A percentile compares a stretch with the other conserved stretches of the same genome.
These are phyloP conservation scores for Oceanodroma tethys DNA, from an alignment of 2,113 vertebrate genomes.

Conservation along the genomic window DNA sequence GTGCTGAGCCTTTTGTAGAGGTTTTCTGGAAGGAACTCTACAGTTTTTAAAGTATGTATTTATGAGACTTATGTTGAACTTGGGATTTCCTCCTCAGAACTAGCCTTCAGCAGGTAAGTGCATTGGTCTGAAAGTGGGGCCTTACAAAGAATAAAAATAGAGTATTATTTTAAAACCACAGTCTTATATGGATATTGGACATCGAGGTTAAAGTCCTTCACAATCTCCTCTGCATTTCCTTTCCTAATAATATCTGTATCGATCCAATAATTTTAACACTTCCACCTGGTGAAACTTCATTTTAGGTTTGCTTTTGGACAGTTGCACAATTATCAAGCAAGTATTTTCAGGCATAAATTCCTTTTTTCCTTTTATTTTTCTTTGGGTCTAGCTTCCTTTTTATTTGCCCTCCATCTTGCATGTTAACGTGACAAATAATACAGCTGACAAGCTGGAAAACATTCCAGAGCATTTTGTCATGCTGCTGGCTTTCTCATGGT, in stretches of 20 bases:
- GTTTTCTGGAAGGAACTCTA: neutral
- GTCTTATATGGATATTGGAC: neutral
- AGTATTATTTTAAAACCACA: neutral
- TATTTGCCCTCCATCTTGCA: neutral
- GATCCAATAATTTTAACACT: neutral
- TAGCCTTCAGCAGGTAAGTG: neutral
- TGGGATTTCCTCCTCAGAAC: neutral
- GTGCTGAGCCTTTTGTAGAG: neutral
- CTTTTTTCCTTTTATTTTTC: neutral
- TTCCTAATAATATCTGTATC: neutral
- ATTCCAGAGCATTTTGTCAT: neutral
- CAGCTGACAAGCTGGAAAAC: neutral
- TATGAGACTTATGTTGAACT: neutral
- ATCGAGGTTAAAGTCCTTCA: neutral
- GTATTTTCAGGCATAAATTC: neutral
- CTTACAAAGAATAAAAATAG: neutral
- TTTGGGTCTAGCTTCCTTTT: neutral
- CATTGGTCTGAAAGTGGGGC: neutral
- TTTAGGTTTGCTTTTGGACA: neutral
- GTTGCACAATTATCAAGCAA: neutral
- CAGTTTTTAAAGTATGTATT: neutral
- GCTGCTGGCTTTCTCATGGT: neutral
- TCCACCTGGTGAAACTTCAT: neutral
- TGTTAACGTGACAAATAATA: neutral
- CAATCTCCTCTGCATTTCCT: neutral